Percentiles rank a stretch among this genome's conserved stretches.
Conservation (phyloP, 1,140 invertebrate species). For the Camponotus vicinus region DNA sequence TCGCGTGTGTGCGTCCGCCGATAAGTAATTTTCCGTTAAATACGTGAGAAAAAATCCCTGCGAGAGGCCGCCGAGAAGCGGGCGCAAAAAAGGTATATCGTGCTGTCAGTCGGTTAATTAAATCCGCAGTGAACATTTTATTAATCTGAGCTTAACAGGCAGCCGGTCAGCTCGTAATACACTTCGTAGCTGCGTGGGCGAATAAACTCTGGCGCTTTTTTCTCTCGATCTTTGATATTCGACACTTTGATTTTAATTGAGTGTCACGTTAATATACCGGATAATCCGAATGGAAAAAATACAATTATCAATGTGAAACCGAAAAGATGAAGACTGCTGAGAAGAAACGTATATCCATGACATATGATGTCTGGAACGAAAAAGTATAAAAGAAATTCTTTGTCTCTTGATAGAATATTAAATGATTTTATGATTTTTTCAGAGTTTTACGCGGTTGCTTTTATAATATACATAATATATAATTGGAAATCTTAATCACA, state of each 20-base stretch:
- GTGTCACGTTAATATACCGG: neutral
- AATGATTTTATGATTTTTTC: neutral
- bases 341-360: neutral
- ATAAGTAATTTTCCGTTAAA: slow-evolving; percentile 26
- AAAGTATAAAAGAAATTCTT: neutral
- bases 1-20: neutral
- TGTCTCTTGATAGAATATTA: neutral
- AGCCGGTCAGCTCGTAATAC: neutral
- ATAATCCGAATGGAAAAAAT: neutral
- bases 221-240: neutral
- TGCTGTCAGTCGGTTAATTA: slow-evolving; percentile 19
- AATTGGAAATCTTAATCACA: neutral
- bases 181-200: slow-evolving; percentile 10
- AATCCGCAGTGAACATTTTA: slow-evolving; percentile 20
- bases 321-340: neutral
- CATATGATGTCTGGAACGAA: neutral
- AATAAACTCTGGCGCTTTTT: slow-evolving; percentile 38
- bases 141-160: slow-evolving; percentile 2
- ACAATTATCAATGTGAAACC: neutral
- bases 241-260: slow-evolving; percentile 6
- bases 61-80: neutral
- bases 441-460: neutral
- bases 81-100: slow-evolving; percentile 9
- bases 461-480: neutral
- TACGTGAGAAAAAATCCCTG: slow-evolving; percentile 15